Evolutionary conservation across 2,888 invertebrate genomes (phyloP).

Genomic region (Malachius bipustulatus): DNA sequence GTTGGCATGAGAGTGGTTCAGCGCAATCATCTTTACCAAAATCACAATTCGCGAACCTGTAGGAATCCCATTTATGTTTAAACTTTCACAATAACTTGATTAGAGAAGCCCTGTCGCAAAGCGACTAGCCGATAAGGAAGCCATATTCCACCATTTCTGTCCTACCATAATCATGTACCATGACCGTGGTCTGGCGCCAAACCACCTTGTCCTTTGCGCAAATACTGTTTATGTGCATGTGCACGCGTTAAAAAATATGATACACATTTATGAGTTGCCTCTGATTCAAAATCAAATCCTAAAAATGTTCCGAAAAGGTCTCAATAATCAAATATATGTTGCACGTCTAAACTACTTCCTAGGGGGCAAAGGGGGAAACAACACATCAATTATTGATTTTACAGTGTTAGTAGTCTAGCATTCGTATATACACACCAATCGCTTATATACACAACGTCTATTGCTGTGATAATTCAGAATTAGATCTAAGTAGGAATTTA

Average conservation of each 20-base stretch:
- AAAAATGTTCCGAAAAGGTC: neutral
- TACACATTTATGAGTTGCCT: conserved; percentile 15
- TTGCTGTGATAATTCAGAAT: too few relatives aligned
- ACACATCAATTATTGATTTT: conserved; percentile 36
- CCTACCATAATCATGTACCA: conserved; percentile 20
- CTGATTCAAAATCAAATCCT: neutral
- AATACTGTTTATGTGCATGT: conserved; percentile 32
- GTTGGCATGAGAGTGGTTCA: conserved; percentile 36
- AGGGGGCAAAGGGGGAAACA: conserved; percentile 30
- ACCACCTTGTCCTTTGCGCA: conserved; percentile 30
- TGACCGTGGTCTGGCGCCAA: conserved; percentile 30
- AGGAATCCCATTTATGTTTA: conserved; percentile 10
- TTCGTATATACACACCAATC: conserved; percentile 15
- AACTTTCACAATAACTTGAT: conserved; percentile 14
- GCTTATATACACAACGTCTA: conserved; percentile 10
- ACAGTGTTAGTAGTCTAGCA: conserved; percentile 27
- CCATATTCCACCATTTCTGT: conserved; percentile 30
- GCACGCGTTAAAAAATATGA: conserved; percentile 30
- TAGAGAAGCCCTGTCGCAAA: too few relatives aligned
- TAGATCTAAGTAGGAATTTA: too few relatives aligned
- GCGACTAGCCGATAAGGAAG: conserved; percentile 21
- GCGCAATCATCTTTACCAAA: too few relatives aligned
- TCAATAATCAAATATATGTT: conserved; percentile 2
- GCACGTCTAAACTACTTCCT: conserved; percentile 17
- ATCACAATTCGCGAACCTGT: conserved; percentile 19